Evolutionary conservation across 2,113 vertebrate species (phyloP).

Genomic region (Neofelis nebulosa): DNA sequence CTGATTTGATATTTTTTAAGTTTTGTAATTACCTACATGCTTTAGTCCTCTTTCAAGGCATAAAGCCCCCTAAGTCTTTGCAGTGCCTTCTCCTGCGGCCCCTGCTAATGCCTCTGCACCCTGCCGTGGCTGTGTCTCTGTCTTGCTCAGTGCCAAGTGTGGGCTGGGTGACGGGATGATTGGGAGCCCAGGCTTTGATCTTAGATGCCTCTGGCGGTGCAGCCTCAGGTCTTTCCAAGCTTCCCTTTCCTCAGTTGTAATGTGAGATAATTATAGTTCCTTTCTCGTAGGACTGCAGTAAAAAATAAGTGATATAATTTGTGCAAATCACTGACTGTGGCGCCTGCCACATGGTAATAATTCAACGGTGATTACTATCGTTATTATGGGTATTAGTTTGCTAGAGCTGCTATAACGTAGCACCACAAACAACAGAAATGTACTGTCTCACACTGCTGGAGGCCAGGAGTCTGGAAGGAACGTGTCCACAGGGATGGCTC

Average conservation of each 20-base stretch:
- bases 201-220: neutral
- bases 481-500: fast-evolving
- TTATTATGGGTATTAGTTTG: neutral
- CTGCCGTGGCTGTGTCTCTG: neutral
- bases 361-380: neutral
- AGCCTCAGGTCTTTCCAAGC: neutral
- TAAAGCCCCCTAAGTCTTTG: neutral
- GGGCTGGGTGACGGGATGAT: neutral
- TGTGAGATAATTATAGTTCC: neutral
- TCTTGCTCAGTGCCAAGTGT: neutral
- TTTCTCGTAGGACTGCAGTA: neutral
- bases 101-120: neutral
- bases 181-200: neutral
- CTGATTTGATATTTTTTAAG: no score
- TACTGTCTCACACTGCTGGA: neutral
- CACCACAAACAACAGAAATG: neutral
- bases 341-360: neutral
- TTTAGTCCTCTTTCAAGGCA: neutral
- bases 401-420: neutral
- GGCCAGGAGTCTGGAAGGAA: neutral
- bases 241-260: neutral
- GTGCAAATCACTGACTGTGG: neutral
- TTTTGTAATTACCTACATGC: neutral
- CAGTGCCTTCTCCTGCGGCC: neutral
- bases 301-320: neutral